Evolutionary conservation across 2,888 invertebrate genomes (phyloP).

Genomic region (Schrankia costaestrigalis): DNA sequence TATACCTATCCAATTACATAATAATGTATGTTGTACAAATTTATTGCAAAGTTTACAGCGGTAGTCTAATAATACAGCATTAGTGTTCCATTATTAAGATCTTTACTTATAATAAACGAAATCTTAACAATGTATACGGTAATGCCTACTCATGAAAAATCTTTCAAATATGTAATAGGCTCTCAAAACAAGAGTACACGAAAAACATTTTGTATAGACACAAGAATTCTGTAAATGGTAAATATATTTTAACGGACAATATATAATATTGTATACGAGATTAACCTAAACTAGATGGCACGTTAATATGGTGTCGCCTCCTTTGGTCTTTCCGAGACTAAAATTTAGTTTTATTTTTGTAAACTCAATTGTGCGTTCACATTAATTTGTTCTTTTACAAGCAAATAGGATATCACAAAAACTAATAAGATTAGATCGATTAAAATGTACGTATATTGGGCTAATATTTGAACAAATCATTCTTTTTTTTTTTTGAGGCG

Average conservation of each 20-base stretch:
- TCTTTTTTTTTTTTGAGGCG: slow-evolving; percentile 53
- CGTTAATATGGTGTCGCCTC: slow-evolving; percentile 78
- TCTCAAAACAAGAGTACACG: slow-evolving; percentile 82
- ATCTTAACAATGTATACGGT: slow-evolving; percentile 51
- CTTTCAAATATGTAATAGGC: slow-evolving; percentile 76
- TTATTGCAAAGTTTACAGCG: slow-evolving; percentile 61
- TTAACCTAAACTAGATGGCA: slow-evolving; percentile 82
- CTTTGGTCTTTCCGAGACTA: slow-evolving; percentile 69
- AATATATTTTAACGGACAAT: slow-evolving; percentile 82
- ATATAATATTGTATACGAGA: slow-evolving; percentile 81
- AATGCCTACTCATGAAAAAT: slow-evolving; percentile 56
- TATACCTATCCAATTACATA: slow-evolving; percentile 54
- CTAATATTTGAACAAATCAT: slow-evolving; percentile 35
- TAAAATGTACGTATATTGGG: slow-evolving; percentile 48
- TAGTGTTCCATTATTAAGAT: slow-evolving; percentile 41
- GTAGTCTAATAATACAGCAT: slow-evolving; percentile 54
- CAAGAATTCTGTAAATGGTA: slow-evolving; percentile 82
- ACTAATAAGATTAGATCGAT: slow-evolving; percentile 37
- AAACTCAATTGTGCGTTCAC: slow-evolving; percentile 76
- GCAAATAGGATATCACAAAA: slow-evolving; percentile 41
- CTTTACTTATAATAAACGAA: slow-evolving; percentile 42
- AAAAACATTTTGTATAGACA: slow-evolving; percentile 81
- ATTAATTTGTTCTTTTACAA: slow-evolving; percentile 51
- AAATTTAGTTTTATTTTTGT: slow-evolving; percentile 42
- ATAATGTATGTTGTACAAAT: slow-evolving; percentile 53